Evolutionary conservation across 2,888 invertebrate species (phyloP), one percentile per base, ranked within the genome.

Genomic region (Drosophila mulleri): DNA sequence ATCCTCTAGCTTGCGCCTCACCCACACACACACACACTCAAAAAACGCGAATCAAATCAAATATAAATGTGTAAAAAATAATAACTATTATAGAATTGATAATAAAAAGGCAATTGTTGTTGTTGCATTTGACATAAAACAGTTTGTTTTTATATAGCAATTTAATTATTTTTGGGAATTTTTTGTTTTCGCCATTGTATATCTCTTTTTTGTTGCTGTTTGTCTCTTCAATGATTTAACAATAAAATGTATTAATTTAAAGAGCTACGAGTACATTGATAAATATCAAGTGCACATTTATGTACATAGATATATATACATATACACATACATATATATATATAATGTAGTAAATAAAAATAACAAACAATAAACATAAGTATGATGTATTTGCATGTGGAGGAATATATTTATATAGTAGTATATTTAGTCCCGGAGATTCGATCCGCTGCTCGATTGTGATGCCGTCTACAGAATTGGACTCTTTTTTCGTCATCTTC

Each of bases 341-440:
- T 50, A 50, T 1, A 50, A 32, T 32, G 50, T 50, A 18, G 32
- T 50, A 50, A 83, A 83, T 80, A 74, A 83, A 74, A 66, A 75
- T 88, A 88, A 88, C 89, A 88, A 85, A 79, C 65, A 72, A 75
- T 80, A 81, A 83, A 86, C 67, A 67, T 80, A 80, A 79, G 58
- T 63, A 62, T 85, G 60, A 20, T 47, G 58, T 35, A 23, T 58
- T 20, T 63, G 47, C 61, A 26, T 47, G 39, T 23, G 20, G 60
- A 9, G 14, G 9, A 12, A 12, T 44, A 41, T 61, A 35, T 56
- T 14, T 52, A 29, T 56, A 26, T 42, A 20, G 16, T 53, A n/a
- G n/a, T n/a, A n/a, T n/a, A 16, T 44, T 39, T 56, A 42, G 54
- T 63, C 37, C 44, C 44, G 48, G 48, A 45, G 9, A 37, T 16